phyloP scores from a whole-genome alignment of 1,140 invertebrate species.

The Pomacea maculata region DNA sequence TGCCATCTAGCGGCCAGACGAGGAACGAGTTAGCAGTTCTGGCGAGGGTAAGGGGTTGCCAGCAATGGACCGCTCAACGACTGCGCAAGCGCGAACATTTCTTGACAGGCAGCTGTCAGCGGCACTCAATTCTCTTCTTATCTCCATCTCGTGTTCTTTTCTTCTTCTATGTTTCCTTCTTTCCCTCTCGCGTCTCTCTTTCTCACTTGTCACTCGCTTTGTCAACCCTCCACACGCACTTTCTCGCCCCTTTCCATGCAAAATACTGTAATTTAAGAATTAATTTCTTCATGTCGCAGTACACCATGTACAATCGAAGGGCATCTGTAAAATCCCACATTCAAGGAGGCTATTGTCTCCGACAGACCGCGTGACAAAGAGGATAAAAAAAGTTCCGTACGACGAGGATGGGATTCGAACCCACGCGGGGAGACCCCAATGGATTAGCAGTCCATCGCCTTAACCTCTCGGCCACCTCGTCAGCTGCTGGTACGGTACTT shows the following conservation, averaged over 20 bases:
- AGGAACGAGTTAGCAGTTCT: too few species aligned
- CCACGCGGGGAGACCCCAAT: constrained; percentile 68
- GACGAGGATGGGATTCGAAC: constrained; percentile 69
- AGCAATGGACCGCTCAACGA: neutral
- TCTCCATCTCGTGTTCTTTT: neutral
- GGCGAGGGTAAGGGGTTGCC: neutral
- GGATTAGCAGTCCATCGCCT: constrained; percentile 70
- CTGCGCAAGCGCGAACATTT: neutral
- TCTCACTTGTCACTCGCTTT: neutral
- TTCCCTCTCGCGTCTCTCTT: neutral
- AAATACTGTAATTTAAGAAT: neutral
- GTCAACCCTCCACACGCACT: neutral
- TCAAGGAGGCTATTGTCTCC: neutral
- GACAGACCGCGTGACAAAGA: neutral
- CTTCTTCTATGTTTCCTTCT: neutral
- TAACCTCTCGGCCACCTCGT: constrained; percentile 70
- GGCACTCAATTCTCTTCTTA: neutral
- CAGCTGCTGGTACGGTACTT: constrained; percentile 21
- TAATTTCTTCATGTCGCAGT: too few species aligned
- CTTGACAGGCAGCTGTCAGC: neutral
- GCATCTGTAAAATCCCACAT: neutral
- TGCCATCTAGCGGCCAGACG: too few species aligned
- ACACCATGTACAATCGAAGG: neutral
- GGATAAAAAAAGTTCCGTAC: constrained; percentile 33
- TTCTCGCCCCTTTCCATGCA: neutral